Base-by-base conservation (phyloP, 2,888 invertebrate species). In the Bombylius discolor region DNA sequence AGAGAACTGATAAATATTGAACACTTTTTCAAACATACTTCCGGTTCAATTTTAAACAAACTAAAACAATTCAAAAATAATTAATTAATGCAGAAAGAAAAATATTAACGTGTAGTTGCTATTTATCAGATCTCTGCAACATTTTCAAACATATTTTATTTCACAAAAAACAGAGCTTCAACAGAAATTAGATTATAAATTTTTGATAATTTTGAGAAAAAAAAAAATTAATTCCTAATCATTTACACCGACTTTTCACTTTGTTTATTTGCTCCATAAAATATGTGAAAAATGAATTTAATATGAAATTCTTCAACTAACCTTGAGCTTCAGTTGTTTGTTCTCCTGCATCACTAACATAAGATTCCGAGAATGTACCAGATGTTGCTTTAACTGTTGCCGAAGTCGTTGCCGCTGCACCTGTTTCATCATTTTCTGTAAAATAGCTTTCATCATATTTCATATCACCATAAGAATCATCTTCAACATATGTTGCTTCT, bases 391-490 rank as follows among this genome's bases (percentile, higher is more conserved):
- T 67, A 42, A 71, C 68, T 56, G 72, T 70, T 50, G 73, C 69
- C 42, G 74, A 70, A 39, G 72, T 70, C 13, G 73, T 63, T 54
- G 68, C 67, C n/a, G 66, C 61, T 14, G 64, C 64, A 34, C 64
- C 67, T 8, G 67, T 66, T 61, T 74, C 74, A 54, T 74, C 75
- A 59, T 73, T 72, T 64, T 75, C 74, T 33, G 75, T 74, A 61
- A 75, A 74, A 56, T 74, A 74, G 61, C 71, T 73, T 59, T 75
- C 75, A 62, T 74, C 74, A 59, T 74, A 75, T 56, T 75, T 72
- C 79, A 82, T 80, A 71, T 82, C 82, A 72, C 81, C 81, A 68
- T 82, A 82, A 3, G 81, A 78, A 70, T 82, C 82, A 57, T 82
- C 82, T 72, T 82, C 82, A 66, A 81, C 82, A 64, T 81, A 82